Evolutionary conservation across 2,888 invertebrate genomes (phyloP).

Genomic region (Serripes groenlandicus): DNA sequence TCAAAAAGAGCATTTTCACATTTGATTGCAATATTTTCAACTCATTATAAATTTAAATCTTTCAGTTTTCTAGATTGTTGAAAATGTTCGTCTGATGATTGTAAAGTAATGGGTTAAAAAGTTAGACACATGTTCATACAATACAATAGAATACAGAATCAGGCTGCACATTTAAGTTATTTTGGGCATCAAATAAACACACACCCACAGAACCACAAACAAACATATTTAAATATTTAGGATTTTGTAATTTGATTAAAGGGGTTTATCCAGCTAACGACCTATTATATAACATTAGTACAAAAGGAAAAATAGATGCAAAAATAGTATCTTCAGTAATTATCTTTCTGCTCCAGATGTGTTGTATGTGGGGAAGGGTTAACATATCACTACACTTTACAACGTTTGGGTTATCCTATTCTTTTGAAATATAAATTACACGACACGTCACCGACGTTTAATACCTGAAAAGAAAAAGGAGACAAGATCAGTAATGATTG

Average conservation of each 20-base stretch:
- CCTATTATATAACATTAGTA: no score
- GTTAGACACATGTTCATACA: background rate
- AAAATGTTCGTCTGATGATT: background rate
- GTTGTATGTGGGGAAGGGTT: no score
- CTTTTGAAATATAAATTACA: no score
- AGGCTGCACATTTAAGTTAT: background rate
- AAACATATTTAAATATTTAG: no score
- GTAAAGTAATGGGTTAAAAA: background rate
- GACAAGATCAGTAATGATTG: background rate
- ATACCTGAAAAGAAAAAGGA: background rate
- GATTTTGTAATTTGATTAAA: no score
- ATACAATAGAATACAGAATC: no score
- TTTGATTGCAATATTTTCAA: background rate
- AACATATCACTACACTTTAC: no score
- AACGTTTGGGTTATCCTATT: no score
- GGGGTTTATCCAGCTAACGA: no score
- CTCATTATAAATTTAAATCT: background rate
- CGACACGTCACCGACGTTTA: background rate
- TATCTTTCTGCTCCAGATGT: no score
- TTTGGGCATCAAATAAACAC: background rate
- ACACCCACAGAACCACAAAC: background rate
- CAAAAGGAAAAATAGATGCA: no score
- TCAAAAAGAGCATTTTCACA: background rate
- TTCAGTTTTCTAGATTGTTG: background rate
- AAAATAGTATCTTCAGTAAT: no score